Evolutionary conservation across 35 echinoderm and acorn worm genomes (phyloP).

Genomic region (Heliocidaris erythrogramma): DNA sequence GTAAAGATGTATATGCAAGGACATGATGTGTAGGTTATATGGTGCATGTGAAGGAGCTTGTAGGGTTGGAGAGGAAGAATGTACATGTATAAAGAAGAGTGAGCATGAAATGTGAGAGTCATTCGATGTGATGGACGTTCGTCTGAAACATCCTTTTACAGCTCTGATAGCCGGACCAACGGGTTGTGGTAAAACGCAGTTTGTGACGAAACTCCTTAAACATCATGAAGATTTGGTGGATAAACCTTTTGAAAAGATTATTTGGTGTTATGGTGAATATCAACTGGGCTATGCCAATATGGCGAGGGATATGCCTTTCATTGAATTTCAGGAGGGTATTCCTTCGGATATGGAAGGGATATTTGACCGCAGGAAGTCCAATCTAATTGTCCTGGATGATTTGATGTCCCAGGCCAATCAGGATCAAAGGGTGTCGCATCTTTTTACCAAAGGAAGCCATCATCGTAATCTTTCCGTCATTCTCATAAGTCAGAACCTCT

Average conservation of each 20-base stretch:
- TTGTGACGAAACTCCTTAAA: constrained; percentile 51
- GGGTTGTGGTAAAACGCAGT: constrained; percentile 62
- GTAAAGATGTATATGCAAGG: not conserved
- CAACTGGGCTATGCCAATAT: constrained; percentile 57
- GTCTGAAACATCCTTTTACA: constrained; percentile 66
- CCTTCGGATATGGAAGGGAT: constrained; percentile 43
- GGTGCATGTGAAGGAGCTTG: not conserved
- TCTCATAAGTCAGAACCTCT: constrained; percentile 68
- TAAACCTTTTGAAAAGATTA: constrained; percentile 59
- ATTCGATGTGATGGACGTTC: constrained; percentile 16
- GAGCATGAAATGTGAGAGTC: not conserved
- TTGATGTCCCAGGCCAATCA: constrained; percentile 66
- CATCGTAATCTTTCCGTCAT: constrained; percentile 69
- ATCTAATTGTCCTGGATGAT: constrained; percentile 73
- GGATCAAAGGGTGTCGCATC: constrained; percentile 53
- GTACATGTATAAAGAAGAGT: not conserved
- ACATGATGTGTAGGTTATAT: not conserved
- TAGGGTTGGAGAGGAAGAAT: not conserved
- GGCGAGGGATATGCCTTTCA: constrained; percentile 11
- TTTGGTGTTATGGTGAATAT: constrained; percentile 77
- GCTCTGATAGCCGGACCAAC: constrained; percentile 60
- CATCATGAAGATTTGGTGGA: constrained; percentile 43
- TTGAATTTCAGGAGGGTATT: constrained; percentile 65
- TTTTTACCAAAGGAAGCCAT: constrained; percentile 73
- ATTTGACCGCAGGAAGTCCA: constrained; percentile 49